Evolutionary conservation across 2,888 invertebrate genomes (phyloP), one percentile per base, ranked within the genome.

Genomic region (Lithophane ornitopus): DNA sequence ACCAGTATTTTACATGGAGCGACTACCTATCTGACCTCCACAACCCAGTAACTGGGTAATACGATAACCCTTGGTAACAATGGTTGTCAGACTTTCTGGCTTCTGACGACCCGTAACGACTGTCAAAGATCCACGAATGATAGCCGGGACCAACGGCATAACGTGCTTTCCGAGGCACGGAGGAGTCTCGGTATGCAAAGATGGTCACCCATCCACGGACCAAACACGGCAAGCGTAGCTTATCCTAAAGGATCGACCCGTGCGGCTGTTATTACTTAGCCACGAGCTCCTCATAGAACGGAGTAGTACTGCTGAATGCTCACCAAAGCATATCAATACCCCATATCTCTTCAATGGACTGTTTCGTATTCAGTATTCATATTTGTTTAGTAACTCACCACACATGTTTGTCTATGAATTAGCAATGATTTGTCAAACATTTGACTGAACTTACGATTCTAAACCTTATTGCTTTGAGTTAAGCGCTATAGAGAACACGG

Each of bases 371-470:
- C 68, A 82, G 74, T 76, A 77, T 82, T 71, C 71, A 74, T 87
- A 85, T 87, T 85, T 85, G 71, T 85, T 85, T 65, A 80, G 82
- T 77, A 77, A 74, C 70, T 77, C 74, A 70, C 71, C 77, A 80
- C 54, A 77, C 62, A 81, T 81, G 58, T 81, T 83, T 85, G 81
- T 76, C 72, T 80, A 85, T 86, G 86, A 85, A 87, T 85, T 74
- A 79, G 61, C 85, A 77, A 87, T 90, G 85, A 74, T 73, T 70
- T 81, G 52, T 52, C 77, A 81, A 81, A 81, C 41, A 67, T 41
- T 19, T 39, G 7, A 9, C 22, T 7, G 19, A 0, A 49, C 19
- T 39, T n/a, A 1, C 72, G 19, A 73, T 56, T 56, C 11, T 70
- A 22, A 56, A 70, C 72, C 59, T 52, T 81, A 81, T 22, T 44